Conservation (phyloP, 2,113 vertebrate genomes). For the Otis tarda region DNA sequence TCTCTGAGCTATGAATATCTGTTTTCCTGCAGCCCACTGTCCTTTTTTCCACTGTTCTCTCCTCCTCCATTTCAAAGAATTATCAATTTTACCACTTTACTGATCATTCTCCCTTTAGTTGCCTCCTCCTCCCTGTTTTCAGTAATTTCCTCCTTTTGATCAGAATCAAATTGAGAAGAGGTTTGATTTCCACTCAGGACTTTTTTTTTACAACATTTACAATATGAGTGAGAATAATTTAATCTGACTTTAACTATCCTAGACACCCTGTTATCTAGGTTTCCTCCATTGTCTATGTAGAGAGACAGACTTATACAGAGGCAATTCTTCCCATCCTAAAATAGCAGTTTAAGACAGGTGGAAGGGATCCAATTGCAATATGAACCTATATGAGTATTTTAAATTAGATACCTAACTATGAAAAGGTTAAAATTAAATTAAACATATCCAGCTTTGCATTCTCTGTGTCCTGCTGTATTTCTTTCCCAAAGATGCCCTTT, state of each 20-base stretch:
- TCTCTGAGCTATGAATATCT: neutral
- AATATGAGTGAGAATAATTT: neutral
- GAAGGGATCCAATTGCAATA: neutral
- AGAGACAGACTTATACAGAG: neutral
- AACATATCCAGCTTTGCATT: neutral
- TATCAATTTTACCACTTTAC: neutral
- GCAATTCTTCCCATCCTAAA: neutral
- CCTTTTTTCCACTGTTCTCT: neutral
- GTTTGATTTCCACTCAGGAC: neutral
- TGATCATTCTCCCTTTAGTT: neutral
- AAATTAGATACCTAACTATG: neutral
- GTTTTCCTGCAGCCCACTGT: neutral
- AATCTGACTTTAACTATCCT: neutral
- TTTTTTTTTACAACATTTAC: neutral
- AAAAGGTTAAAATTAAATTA: neutral
- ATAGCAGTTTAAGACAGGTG: neutral
- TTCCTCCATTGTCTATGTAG: neutral
- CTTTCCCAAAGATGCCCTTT: conserved; percentile 22
- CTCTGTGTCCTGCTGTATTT: neutral
- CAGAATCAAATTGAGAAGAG: neutral
- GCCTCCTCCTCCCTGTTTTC: neutral
- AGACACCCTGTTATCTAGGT: neutral
- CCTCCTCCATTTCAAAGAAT: neutral
- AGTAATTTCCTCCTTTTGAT: neutral
- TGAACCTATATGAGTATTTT: neutral